Percentiles rank a stretch among this genome's conserved stretches.
Conservation (phyloP, 2,113 vertebrate genomes). For the Daphoenositta chrysoptera region DNA sequence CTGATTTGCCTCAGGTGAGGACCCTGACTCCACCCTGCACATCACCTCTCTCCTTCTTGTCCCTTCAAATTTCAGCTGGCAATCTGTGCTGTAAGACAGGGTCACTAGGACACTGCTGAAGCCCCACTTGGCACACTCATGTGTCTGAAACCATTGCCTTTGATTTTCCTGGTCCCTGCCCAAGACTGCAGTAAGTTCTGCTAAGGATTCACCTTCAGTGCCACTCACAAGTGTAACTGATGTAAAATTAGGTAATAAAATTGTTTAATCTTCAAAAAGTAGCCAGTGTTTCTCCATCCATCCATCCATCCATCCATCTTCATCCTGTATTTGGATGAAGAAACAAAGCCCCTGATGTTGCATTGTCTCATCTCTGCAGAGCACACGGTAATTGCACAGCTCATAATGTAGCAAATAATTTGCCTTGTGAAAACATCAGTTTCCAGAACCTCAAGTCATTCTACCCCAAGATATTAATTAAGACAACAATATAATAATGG, state of each 20-base stretch:
- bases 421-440: neutral
- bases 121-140: neutral
- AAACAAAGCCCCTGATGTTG: neutral
- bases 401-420: neutral
- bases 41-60: neutral
- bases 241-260: neutral
- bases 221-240: rapidly evolving
- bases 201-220: neutral
- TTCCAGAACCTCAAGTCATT: neutral
- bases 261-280: neutral
- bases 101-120: neutral
- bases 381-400: neutral
- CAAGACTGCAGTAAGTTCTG: neutral
- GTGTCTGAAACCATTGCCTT: neutral
- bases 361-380: neutral
- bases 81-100: neutral
- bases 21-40: neutral
- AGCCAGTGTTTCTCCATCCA: neutral
- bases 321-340: neutral
- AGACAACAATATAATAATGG: neutral
- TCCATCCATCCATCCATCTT: neutral
- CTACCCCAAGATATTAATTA: neutral
- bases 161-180: neutral
- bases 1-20: neutral
- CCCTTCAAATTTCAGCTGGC: neutral